Evolutionary conservation across 1,140 invertebrate species (phyloP).

Genomic region (Armadillidium nasatum): DNA sequence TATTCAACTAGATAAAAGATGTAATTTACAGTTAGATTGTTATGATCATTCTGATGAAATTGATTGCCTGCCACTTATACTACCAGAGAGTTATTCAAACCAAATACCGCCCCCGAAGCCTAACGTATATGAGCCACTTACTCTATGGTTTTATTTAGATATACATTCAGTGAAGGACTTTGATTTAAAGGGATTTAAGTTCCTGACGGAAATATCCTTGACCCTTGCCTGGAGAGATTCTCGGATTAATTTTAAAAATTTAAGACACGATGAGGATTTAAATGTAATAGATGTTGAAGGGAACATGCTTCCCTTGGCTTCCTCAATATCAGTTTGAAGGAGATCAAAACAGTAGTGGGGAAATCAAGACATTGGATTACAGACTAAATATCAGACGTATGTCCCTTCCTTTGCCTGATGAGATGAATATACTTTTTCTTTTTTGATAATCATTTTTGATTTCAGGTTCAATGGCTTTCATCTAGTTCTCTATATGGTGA

Average conservation of each 20-base stretch:
- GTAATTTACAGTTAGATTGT: conserved; percentile 76
- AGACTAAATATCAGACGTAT: not conserved
- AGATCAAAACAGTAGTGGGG: not conserved
- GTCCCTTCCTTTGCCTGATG: not conserved
- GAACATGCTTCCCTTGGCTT: not conserved
- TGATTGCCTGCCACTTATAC: conserved; percentile 58
- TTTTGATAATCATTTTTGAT: no score
- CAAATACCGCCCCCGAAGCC: not conserved
- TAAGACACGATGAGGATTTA: not conserved
- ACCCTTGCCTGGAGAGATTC: not conserved
- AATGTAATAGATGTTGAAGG: not conserved
- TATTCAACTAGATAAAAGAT: conserved; percentile 72
- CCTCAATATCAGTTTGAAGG: not conserved
- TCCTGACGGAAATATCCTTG: not conserved
- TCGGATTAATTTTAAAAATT: not conserved
- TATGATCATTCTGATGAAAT: conserved; percentile 82
- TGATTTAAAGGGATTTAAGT: not conserved
- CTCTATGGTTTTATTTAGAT: not conserved
- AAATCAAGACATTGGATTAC: not conserved
- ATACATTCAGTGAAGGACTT: not conserved
- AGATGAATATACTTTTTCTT: not conserved
- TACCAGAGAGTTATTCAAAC: conserved; percentile 32
- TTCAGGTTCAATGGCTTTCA: no score
- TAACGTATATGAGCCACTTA: not conserved
- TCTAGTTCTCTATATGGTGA: no score